Percentiles rank a stretch among this genome's conserved stretches.
phyloP scores from a whole-genome alignment of 2,888 invertebrate genomes.

The Rhimphoctona megacephalus region DNA sequence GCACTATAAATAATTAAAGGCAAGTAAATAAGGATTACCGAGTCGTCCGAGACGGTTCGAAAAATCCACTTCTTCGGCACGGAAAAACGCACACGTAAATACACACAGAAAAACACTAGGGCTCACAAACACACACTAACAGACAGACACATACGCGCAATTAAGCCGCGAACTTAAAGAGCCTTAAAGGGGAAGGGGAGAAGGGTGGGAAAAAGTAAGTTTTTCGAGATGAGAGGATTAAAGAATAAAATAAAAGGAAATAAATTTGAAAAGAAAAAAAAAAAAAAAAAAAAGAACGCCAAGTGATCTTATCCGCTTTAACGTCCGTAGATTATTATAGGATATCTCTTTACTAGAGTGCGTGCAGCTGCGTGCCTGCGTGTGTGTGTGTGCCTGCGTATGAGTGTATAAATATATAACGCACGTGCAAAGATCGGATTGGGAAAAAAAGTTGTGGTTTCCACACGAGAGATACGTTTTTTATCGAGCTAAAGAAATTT shows the following conservation, averaged over 20 bases:
- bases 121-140: not conserved
- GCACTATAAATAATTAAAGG: constrained; percentile 27
- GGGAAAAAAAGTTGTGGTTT: constrained; percentile 67
- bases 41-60: constrained; percentile 27
- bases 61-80: constrained; percentile 29
- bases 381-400: constrained; percentile 71
- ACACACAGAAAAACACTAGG: constrained; percentile 17
- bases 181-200: constrained; percentile 18
- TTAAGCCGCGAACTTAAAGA: constrained; percentile 38
- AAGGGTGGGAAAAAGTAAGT: constrained; percentile 6
- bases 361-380: constrained; percentile 71
- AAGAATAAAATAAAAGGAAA: not conserved
- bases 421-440: constrained; percentile 76
- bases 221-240: constrained; percentile 63
- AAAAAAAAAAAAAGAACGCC: constrained; percentile 71
- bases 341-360: constrained; percentile 75
- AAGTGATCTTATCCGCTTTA: constrained; percentile 82
- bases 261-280: constrained; percentile 17
- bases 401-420: constrained; percentile 43
- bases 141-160: not conserved
- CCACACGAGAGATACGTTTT: constrained; percentile 72
- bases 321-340: constrained; percentile 80
- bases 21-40: constrained; percentile 5
- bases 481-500: constrained; percentile 68
- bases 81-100: not conserved